These are phyloP conservation scores for Melangyna quadrimaculata DNA, from an alignment of 2,888 invertebrate species.

Conservation along the genomic window DNA sequence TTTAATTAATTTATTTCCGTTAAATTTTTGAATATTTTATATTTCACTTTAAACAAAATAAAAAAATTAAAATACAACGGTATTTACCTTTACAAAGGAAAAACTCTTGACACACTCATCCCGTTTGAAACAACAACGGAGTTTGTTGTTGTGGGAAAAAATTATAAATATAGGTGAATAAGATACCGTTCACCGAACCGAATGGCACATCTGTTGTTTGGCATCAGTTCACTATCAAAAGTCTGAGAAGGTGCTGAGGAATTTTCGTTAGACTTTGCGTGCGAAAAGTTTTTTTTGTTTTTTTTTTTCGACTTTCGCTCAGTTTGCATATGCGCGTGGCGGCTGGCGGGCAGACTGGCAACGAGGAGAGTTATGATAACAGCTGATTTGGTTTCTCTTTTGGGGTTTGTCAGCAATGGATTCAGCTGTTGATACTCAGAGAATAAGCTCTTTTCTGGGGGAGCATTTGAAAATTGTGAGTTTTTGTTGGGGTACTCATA, in stretches of 20 bases:
- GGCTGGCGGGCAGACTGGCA: background rate
- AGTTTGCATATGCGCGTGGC: conserved; percentile 63
- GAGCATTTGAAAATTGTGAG: background rate
- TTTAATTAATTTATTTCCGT: background rate
- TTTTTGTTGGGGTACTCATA: background rate
- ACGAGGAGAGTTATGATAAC: conserved; percentile 19
- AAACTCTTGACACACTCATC: conserved; percentile 55
- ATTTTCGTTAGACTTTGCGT: conserved; percentile 51
- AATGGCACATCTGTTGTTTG: conserved; percentile 68
- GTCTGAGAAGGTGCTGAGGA: conserved; percentile 69
- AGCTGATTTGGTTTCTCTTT: conserved; percentile 61
- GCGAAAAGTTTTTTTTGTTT: conserved; percentile 46
- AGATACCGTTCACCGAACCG: conserved; percentile 67
- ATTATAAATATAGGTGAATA: conserved; percentile 66
- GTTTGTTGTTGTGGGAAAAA: conserved; percentile 53
- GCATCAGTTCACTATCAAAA: conserved; percentile 70
- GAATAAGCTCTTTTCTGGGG: conserved; percentile 29
- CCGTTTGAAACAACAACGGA: conserved; percentile 48
- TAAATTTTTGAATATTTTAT: conserved; percentile 15
- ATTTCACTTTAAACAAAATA: background rate
- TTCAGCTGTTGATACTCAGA: conserved; percentile 35
- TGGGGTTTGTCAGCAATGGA: conserved; percentile 29
- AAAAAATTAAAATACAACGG: background rate
- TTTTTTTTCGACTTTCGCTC: background rate
- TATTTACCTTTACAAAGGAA: conserved; percentile 14